These are phyloP conservation scores for Myotis vivesi DNA, from an alignment of 2,797 vertebrate genomes.

Conservation along the genomic window DNA sequence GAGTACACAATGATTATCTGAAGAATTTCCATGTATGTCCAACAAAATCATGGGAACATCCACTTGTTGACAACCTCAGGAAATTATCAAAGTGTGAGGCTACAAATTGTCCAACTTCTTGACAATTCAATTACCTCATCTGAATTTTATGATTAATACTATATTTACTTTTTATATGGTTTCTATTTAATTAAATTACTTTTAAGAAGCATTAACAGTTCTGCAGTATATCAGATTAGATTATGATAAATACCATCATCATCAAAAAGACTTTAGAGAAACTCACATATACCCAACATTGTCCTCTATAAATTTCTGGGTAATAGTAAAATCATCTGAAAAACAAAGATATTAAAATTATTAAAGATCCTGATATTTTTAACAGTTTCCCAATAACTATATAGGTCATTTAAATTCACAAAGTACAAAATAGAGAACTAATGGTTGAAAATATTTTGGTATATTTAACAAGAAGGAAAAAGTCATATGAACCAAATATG, in stretches of 20 bases:
- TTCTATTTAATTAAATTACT: background rate
- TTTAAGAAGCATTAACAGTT: conserved; percentile 16
- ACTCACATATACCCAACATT: conserved; percentile 59
- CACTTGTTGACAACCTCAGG: background rate
- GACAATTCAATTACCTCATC: background rate
- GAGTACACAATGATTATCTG: background rate
- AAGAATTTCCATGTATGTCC: background rate
- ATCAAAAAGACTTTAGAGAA: conserved; percentile 4
- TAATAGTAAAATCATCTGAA: conserved; percentile 50
- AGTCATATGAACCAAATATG: background rate
- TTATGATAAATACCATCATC: background rate
- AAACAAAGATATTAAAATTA: conserved; percentile 35
- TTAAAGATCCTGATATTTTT: background rate
- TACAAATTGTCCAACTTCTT: conserved; percentile 2
- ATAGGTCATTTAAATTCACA: background rate
- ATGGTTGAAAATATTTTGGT: background rate
- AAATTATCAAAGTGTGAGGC: background rate
- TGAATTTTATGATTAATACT: background rate
- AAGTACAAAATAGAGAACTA: conserved; percentile 13
- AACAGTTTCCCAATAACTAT: background rate
- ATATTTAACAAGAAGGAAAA: conserved; percentile 3
- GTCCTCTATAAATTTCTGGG: conserved; percentile 60
- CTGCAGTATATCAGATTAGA: background rate
- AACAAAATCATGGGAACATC: background rate
- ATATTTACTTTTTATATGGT: background rate